Conservation (phyloP, 2,797 vertebrate species). For the Chromis chromis region DNA sequence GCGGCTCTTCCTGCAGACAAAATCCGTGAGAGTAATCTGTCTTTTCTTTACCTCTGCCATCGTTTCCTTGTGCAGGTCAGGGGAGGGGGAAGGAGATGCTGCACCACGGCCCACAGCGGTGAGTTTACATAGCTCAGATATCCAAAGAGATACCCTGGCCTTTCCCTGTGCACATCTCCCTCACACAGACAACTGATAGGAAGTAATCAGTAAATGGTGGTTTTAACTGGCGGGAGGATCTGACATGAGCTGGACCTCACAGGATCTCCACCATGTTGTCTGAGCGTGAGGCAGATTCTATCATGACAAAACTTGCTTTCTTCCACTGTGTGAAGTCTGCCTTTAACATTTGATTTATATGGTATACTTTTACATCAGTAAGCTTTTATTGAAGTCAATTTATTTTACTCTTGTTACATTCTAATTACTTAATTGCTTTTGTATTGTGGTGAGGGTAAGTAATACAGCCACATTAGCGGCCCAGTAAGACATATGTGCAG, state of each 20-base stretch:
- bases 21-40: conserved; percentile 40
- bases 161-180: conserved; percentile 57
- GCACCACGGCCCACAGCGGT: conserved; percentile 71
- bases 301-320: conserved; percentile 58
- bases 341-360: conserved; percentile 19
- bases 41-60: conserved; percentile 42
- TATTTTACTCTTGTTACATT: neutral
- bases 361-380: conserved; percentile 3
- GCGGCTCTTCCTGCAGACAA: conserved; percentile 44
- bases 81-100: conserved; percentile 45
- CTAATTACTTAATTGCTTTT: no score
- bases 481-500: neutral
- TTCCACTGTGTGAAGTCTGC: conserved; percentile 24
- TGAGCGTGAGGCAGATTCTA: conserved; percentile 68
- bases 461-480: neutral
- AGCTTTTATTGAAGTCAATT: neutral
- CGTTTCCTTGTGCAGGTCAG: conserved; percentile 30
- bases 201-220: conserved; percentile 75
- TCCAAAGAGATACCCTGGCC: conserved; percentile 64
- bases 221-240: conserved; percentile 75
- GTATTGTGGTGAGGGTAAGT: neutral
- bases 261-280: conserved; percentile 67
- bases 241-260: conserved; percentile 78
- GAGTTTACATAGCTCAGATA: conserved; percentile 87
- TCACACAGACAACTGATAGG: conserved; percentile 75